phyloP scores from a whole-genome alignment of 2,113 vertebrate species.

The Rhagologus leucostigma region DNA sequence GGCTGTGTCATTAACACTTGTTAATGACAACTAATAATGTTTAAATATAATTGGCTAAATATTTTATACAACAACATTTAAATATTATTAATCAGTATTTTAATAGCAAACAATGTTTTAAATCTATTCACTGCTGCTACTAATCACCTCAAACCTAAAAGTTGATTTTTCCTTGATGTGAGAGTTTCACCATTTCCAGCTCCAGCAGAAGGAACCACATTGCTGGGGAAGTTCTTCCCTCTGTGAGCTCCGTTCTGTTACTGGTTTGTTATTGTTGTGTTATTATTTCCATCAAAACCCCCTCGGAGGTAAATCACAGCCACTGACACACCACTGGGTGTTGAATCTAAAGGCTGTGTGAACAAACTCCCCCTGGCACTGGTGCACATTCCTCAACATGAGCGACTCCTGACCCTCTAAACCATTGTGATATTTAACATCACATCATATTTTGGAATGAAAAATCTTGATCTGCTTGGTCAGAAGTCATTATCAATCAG shows the following conservation, averaged over 20 bases:
- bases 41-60: neutral
- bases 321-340: neutral
- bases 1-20: too few relatives aligned
- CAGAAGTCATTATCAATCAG: neutral
- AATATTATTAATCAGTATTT: neutral
- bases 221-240: neutral
- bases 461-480: neutral
- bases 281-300: neutral
- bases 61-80: neutral
- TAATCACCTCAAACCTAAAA: neutral
- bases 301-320: neutral
- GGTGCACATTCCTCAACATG: fast-evolving
- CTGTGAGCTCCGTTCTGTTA: neutral
- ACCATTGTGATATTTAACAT: too few relatives aligned
- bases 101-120: neutral
- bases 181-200: neutral
- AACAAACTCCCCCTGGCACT: neutral
- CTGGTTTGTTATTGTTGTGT: neutral
- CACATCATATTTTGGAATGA: neutral
- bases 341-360: neutral
- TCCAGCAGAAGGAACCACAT: neutral
- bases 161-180: neutral
- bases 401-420: neutral
- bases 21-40: neutral
- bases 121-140: neutral